phyloP scores from a whole-genome alignment of 2,888 invertebrate species.

The Cosmorhoe ocellata region DNA sequence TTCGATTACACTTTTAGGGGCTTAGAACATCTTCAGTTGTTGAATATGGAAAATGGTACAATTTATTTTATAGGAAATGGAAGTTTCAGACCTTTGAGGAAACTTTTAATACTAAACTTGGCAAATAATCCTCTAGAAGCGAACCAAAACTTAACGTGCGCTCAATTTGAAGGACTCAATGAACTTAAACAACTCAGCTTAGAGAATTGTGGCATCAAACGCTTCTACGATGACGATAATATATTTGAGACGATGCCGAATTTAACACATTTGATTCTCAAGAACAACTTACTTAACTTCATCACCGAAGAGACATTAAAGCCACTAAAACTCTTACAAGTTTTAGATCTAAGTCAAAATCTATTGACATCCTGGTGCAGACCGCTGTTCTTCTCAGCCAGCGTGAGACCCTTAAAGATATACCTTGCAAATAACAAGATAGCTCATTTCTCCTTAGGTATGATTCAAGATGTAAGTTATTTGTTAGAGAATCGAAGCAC shows the following conservation, averaged over 20 bases:
- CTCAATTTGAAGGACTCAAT: conserved; percentile 73
- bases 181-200: conserved; percentile 73
- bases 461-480: conserved; percentile 80
- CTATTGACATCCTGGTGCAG: conserved; percentile 78
- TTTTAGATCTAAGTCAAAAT: conserved; percentile 79
- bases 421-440: conserved; percentile 80
- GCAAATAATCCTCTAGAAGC: conserved; percentile 77
- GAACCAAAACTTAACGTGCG: conserved; percentile 62
- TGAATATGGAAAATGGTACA: conserved; percentile 79
- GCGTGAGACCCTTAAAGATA: conserved; percentile 62
- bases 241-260: conserved; percentile 77
- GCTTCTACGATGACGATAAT: conserved; percentile 65
- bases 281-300: conserved; percentile 71
- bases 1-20: conserved; percentile 77
- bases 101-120: conserved; percentile 75
- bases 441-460: conserved; percentile 77
- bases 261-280: conserved; percentile 74
- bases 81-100: conserved; percentile 69
- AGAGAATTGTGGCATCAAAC: conserved; percentile 75
- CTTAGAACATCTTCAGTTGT: conserved; percentile 67
- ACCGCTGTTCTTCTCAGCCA: conserved; percentile 71
- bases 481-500: conserved; percentile 60
- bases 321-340: conserved; percentile 65
- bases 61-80: conserved; percentile 72
- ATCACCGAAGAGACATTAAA: conserved; percentile 68